Evolutionary conservation across 92 coral and sea anemone species (phyloP).

Genomic region (Pocillopora grandis): DNA sequence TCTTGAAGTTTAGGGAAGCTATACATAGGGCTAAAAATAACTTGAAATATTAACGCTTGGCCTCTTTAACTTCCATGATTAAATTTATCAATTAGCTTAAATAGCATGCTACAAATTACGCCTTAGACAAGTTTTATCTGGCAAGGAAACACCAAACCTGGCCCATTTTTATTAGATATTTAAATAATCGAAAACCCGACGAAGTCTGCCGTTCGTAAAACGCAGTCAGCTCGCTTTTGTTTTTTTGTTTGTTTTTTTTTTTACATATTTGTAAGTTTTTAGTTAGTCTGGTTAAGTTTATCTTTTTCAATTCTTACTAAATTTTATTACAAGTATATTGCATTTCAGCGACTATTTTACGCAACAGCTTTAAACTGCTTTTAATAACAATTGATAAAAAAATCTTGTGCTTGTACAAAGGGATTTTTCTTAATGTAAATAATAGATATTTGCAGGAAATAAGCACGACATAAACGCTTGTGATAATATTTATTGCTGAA

Average conservation of each 20-base stretch:
- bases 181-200: too few species aligned
- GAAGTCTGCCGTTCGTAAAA: too few species aligned
- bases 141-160: too few species aligned
- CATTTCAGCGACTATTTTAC: neutral
- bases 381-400: neutral
- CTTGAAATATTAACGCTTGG: too few species aligned
- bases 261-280: neutral
- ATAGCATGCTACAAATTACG: too few species aligned
- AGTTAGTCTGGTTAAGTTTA: neutral
- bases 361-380: neutral
- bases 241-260: neutral
- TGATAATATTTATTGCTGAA: neutral
- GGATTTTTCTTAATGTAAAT: slow-evolving; percentile 10
- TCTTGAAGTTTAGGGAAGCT: too few species aligned
- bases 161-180: too few species aligned
- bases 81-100: too few species aligned
- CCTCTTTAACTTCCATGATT: too few species aligned
- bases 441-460: neutral
- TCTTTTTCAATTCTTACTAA: neutral
- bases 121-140: too few species aligned
- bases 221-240: neutral
- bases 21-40: too few species aligned
- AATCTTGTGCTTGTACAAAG: neutral
- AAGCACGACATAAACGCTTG: neutral
- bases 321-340: neutral